Base-by-base conservation (phyloP, 2,113 vertebrate genomes). In the Trachemys scripta region DNA sequence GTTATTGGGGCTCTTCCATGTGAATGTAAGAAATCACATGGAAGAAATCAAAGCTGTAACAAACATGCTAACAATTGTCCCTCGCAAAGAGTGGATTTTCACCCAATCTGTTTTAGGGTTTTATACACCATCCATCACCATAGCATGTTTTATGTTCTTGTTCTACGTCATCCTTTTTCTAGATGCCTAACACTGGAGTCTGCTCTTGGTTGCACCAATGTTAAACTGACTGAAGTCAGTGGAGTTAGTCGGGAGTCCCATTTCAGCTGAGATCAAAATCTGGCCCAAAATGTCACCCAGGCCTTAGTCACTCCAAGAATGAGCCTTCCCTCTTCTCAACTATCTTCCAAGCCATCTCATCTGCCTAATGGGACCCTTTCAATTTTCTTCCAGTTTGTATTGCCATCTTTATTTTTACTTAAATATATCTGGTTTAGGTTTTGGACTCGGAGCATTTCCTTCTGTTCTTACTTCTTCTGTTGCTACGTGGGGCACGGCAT, bases 401-500 rank as follows among this genome's bases (percentile, higher is more conserved):
- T 38, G 9, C 11, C 12, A 3, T 87, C 81, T 87, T 27, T 72
- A 75, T 91, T 79, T 72, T 89, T 57, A 62, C 50, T 87, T 42
- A 29, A 24, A 79, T 72, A 0, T 4, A 3, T 54, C 12, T 13
- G 54, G 9, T 56, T 51, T 17, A 82, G 22, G 17, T 53, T 80
- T 80, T 51, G 79, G 27, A 24, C 45, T 16, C 3, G 19, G 82
- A 82, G 31, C 14, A 59, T 81, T 90, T 79, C 53, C 69, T 10
- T 4, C 72, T 65, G 2, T 6, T 78, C 82, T 88, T 47, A 65
- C 17, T 75, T 38, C 80, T 84, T 47, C 85, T 50, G 54, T 75
- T 88, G 42, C 72, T 69, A 3, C 0, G 0, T 69, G 65, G 53
- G 57, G 6, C 38, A 10, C 0, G 0, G 11, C 27, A 3, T n/a